These are phyloP conservation scores for Dolichomitus sp. DNA, from an alignment of 2,888 invertebrate genomes.

Conservation along the genomic window DNA sequence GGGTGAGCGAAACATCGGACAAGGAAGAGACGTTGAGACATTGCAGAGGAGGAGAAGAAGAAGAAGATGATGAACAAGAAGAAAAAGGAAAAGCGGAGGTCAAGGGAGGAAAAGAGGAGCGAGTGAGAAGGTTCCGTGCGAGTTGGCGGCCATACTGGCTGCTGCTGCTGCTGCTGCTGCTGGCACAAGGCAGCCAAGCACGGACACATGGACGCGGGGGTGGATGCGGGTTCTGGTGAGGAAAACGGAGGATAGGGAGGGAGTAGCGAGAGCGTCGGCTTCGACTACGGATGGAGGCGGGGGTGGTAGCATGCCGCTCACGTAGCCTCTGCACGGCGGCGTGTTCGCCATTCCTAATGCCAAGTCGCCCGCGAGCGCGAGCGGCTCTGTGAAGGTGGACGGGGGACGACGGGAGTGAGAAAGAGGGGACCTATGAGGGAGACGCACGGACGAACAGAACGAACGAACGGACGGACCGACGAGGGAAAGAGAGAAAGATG, in stretches of 20 bases:
- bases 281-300: conserved; percentile 70
- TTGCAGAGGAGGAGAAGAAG: conserved; percentile 44
- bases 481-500: conserved; percentile 66
- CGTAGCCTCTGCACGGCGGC: conserved; percentile 89
- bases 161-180: conserved; percentile 52
- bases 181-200: conserved; percentile 76
- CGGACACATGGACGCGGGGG: conserved; percentile 76
- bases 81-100: conserved; percentile 68
- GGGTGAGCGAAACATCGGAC: conserved; percentile 48
- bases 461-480: conserved; percentile 58
- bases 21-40: conserved; percentile 61
- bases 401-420: conserved; percentile 62
- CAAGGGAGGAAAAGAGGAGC: conserved; percentile 60
- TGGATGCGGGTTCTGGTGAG: conserved; percentile 63
- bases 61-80: conserved; percentile 51
- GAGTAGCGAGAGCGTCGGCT: conserved; percentile 72
- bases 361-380: conserved; percentile 86
- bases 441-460: conserved; percentile 45
- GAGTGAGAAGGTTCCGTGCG: conserved; percentile 70
- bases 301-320: conserved; percentile 87
- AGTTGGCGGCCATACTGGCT: conserved; percentile 84
- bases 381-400: conserved; percentile 82
- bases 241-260: conserved; percentile 67
- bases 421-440: conserved; percentile 52
- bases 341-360: conserved; percentile 89